phyloP scores from a whole-genome alignment of 2,113 vertebrate species.

The Mirza zaza region DNA sequence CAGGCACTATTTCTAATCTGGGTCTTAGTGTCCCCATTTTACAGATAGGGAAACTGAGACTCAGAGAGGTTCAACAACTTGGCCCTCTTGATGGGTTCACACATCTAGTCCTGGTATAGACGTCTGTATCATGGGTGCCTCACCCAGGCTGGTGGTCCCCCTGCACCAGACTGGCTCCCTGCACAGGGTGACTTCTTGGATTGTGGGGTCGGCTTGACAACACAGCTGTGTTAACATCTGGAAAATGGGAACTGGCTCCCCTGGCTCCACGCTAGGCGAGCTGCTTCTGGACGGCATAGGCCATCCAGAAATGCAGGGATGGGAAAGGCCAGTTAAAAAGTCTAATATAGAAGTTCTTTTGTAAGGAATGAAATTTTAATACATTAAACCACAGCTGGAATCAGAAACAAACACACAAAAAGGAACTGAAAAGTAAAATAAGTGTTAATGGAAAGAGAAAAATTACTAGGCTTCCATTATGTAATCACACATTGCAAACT shows the following conservation, averaged over 20 bases:
- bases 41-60: neutral
- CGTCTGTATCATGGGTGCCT: neutral
- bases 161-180: neutral
- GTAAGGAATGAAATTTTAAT: neutral
- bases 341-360: neutral
- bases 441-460: constrained; percentile 41
- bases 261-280: no score
- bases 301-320: neutral
- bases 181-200: neutral
- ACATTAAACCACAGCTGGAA: neutral
- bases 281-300: neutral
- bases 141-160: neutral
- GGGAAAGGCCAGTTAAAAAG: neutral
- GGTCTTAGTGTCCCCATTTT: neutral
- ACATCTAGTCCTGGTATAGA: neutral
- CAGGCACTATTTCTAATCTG: neutral
- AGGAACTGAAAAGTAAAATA: constrained; percentile 41
- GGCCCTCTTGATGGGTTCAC: neutral
- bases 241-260: neutral
- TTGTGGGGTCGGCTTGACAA: neutral
- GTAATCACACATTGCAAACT: neutral
- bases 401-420: constrained; percentile 48
- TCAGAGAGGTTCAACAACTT: neutral
- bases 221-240: neutral
- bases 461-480: constrained; percentile 27